Base-by-base conservation (phyloP, 1,140 invertebrate species). In the Caenorhabditis elegans region DNA sequence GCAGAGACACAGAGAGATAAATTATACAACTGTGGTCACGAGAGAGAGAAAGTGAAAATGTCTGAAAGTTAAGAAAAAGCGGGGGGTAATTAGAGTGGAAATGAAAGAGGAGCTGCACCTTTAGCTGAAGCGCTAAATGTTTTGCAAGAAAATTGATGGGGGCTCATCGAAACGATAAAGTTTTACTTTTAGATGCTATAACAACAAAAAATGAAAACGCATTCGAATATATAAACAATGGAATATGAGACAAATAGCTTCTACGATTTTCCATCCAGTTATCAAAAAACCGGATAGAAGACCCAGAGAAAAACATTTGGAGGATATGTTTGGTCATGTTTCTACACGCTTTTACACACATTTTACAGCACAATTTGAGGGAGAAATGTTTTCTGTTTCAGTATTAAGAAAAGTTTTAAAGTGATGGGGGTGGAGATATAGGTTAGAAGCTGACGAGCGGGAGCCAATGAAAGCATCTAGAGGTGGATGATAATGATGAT, bases 41-140 rank as follows among this genome's bases (percentile, higher is more conserved):
- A 60, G 53, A 34, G 53, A n/a, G 49, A 24, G 49, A 34, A 60
- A 24, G 31, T 60, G 13, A 34, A 17, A 60, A 34, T 34, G 17
- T 60, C 31, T 24, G 13, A 43, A 43, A 70, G 28, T 70, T 70
- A 70, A 31, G 60, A 70, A 43, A 70, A 39, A 39, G 28, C 26
- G 28, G 13, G 19, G 49, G 49, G 24, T 10, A n/a, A 11, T 48
- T 48, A 48, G 34, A 34, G 55, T 15, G 39, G 39, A 15, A 8
- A 43, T 15, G 15, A 2, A 43, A 43, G 60, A 70, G 60, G 60
- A 70, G 60, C 60, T 70, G 34, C 60, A 70, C 60, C 60, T 70
- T 70, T 70, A 70, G 60, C 60, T 70, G 60, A 70, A 70, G 60
- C 60, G 60, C 60, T 70, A 70, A 70, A 70, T 70, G 60, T 70